Base-by-base conservation (phyloP, 2,797 vertebrate genomes). In the Esox lucius region DNA sequence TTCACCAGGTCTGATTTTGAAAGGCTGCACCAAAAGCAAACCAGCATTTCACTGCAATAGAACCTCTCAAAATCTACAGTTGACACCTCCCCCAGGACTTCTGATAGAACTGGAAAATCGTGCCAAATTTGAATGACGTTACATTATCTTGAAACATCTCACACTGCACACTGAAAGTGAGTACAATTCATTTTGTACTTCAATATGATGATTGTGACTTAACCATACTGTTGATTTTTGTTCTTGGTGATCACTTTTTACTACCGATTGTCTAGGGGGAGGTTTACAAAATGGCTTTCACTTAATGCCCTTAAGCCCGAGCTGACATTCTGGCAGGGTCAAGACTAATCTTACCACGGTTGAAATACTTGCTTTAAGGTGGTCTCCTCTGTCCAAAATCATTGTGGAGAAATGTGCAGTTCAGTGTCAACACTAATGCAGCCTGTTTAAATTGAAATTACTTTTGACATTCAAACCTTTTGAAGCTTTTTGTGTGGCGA, bases 1-100 rank as follows among this genome's bases (percentile, higher is more conserved):
- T 84, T 77, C 73, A 61, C 51, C 70, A 84, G 78, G 79, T 78
- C 74, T 74, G 64, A 68, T 59, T 80, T 76, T 46, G 49, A 84
- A 87, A 80, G 74, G 66, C 68, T 78, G 19, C 71, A 69, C 56
- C 53, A 78, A 80, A 75, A 70, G 46, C 82, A 71, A 59, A 65
- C 3, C 64, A 71, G 77, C 75, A 56, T 80, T 86, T 78, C 16
- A 59, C 48, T 76, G 62, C 22, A 69, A 72, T 56, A 81, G 75
- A 76, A 73, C 42, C 51, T 75, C 26, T 75, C 80, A 13, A 78
- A 39, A 84, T 53, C 73, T 68, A 79, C 70, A 28, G 24, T 72
- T 72, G 28, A 64, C 11, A 42, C 35, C n/a, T 46, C 78, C 81
- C 61, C 76, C 66, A 62, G 68, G 51, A 74, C 31, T 80, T 65